Evolutionary conservation across 2,797 vertebrate genomes (phyloP).

Genomic region (Falco rusticolus): DNA sequence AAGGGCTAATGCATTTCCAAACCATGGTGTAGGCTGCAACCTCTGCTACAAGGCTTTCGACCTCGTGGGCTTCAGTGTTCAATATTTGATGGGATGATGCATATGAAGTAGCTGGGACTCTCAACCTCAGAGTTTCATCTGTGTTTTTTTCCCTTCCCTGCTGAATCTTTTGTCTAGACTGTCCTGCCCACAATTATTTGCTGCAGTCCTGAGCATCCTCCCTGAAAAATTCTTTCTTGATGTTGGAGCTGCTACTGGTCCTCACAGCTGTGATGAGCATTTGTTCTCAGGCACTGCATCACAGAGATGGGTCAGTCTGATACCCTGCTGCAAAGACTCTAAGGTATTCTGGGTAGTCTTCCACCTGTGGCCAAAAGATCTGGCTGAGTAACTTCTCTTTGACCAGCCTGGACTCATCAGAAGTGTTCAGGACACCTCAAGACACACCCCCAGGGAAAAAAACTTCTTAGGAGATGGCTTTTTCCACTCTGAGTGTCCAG

Average conservation of each 20-base stretch:
- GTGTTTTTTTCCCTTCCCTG: neutral
- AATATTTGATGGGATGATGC: conserved; percentile 7
- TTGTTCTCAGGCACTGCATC: neutral
- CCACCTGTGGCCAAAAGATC: neutral
- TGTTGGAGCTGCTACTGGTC: neutral
- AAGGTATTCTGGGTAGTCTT: neutral
- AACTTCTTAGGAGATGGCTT: neutral
- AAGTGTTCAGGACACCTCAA: neutral
- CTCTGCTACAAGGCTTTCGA: neutral
- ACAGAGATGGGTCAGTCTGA: neutral
- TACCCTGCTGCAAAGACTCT: neutral
- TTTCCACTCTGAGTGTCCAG: neutral
- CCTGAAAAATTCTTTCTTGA: neutral
- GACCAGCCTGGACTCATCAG: neutral
- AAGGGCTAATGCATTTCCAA: neutral
- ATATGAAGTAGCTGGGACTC: neutral
- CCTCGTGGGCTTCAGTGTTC: neutral
- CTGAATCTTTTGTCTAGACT: neutral
- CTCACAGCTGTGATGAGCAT: neutral
- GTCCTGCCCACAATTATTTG: too few species aligned
- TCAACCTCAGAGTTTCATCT: neutral
- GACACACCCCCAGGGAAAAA: neutral
- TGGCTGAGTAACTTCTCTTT: neutral
- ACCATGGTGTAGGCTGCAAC: neutral
- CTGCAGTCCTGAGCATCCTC: neutral